These are phyloP conservation scores for Pimephales promelas DNA, from an alignment of 2,113 vertebrate species.

Conservation along the genomic window DNA sequence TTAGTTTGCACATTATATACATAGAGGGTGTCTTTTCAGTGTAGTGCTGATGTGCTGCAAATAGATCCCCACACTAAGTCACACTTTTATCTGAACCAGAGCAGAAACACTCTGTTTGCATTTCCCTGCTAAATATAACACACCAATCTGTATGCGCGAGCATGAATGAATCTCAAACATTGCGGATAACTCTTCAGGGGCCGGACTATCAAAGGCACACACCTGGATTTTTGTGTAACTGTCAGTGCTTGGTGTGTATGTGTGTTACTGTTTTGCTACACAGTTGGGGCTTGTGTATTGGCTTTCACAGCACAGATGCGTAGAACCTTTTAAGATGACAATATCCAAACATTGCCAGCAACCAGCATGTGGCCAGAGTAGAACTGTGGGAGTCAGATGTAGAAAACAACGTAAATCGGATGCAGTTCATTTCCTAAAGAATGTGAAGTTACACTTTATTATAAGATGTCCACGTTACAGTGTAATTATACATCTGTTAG, in stretches of 20 bases:
- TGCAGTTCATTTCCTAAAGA: background rate
- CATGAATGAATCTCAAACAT: slow-evolving; percentile 34
- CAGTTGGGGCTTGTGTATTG: slow-evolving; percentile 1
- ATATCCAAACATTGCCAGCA: slow-evolving; percentile 22
- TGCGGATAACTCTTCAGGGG: slow-evolving; percentile 6
- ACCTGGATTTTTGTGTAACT: slow-evolving; percentile 18
- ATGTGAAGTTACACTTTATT: background rate
- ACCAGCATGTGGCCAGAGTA: background rate
- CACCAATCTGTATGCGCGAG: background rate
- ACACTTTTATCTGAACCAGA: slow-evolving; percentile 28
- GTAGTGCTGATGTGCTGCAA: slow-evolving; percentile 12
- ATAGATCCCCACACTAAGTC: background rate
- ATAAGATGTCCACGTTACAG: background rate
- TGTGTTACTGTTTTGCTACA: background rate
- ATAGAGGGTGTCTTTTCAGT: background rate
- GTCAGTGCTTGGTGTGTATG: background rate
- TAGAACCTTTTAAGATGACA: slow-evolving; percentile 21
- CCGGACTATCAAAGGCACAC: slow-evolving; percentile 28
- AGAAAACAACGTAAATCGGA: background rate
- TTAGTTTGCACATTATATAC: background rate
- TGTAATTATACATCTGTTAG: no score
- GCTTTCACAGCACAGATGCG: background rate
- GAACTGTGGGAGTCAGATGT: background rate
- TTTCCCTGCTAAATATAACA: slow-evolving; percentile 37
- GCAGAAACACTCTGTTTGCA: slow-evolving; percentile 27